phyloP scores from a whole-genome alignment of 2,888 invertebrate genomes.

The Leptopilina drosophilae region DNA sequence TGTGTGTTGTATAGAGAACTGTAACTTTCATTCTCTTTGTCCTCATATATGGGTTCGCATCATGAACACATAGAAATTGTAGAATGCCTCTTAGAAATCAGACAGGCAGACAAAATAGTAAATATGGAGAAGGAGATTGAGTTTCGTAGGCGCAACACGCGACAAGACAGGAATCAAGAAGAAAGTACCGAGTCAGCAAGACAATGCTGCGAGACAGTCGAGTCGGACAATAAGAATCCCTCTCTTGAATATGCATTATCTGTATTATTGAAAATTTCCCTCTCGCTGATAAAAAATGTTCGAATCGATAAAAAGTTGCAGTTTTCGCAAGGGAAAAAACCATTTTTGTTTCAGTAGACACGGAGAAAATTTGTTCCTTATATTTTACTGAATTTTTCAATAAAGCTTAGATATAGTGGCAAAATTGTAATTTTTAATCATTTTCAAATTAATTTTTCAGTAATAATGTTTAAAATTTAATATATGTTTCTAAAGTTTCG shows the following conservation, averaged over 20 bases:
- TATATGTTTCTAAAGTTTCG: too few relatives aligned
- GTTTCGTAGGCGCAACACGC: slow-evolving; percentile 16
- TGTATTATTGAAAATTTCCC: not conserved
- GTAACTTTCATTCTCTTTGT: not conserved
- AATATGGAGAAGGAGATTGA: not conserved
- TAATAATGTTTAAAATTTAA: too few relatives aligned
- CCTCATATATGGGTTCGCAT: not conserved
- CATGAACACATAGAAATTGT: slow-evolving; percentile 6
- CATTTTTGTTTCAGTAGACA: too few relatives aligned
- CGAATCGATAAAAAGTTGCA: too few relatives aligned
- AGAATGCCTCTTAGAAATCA: slow-evolving; percentile 24
- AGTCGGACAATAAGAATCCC: not conserved
- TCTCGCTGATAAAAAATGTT: too few relatives aligned
- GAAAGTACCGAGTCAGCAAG: slow-evolving; percentile 15
- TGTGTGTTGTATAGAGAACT: too few relatives aligned
- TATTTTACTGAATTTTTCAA: too few relatives aligned
- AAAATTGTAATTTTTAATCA: too few relatives aligned
- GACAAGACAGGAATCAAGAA: not conserved
- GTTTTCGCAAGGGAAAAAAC: too few relatives aligned
- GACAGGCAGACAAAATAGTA: slow-evolving; percentile 29
- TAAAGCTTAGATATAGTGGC: too few relatives aligned
- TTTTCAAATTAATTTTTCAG: too few relatives aligned
- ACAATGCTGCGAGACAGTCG: slow-evolving; percentile 19
- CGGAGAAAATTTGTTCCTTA: too few relatives aligned
- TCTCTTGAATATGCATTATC: not conserved